phyloP scores from a whole-genome alignment of 2,113 vertebrate species.

The Hemiscyllium ocellatum region DNA sequence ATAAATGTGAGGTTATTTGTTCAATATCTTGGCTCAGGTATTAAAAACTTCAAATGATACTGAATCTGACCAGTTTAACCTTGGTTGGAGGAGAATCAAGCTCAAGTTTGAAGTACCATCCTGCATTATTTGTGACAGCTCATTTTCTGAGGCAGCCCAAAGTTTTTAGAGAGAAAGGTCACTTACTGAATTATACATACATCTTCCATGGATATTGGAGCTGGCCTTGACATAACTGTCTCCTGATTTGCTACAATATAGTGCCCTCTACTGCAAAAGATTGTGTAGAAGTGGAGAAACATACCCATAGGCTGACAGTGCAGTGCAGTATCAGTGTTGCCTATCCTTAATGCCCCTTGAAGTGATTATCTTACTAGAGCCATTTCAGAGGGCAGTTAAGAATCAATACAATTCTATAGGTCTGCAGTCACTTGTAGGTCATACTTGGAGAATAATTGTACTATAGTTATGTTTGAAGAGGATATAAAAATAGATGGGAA shows the following conservation, averaged over 20 bases:
- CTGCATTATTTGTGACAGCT: not conserved
- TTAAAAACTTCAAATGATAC: not conserved
- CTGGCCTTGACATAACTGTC: not conserved
- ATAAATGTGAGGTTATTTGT: not conserved
- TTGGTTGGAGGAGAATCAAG: not conserved
- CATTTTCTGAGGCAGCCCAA: not conserved
- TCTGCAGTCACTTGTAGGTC: no score
- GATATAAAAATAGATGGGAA: no score
- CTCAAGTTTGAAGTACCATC: not conserved
- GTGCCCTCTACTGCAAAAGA: not conserved
- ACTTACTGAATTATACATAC: not conserved
- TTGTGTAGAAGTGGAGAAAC: not conserved
- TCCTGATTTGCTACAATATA: not conserved
- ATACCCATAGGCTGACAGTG: not conserved
- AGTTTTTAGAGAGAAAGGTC: not conserved
- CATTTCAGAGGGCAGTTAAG: no score
- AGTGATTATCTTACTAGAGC: no score
- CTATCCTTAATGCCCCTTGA: no score
- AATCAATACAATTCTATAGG: no score
- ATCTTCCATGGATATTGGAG: not conserved
- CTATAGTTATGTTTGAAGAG: no score
- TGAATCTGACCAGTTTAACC: not conserved
- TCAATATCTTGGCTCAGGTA: not conserved
- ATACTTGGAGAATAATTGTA: no score
- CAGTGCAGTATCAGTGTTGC: not conserved